Evolutionary conservation across 2,113 vertebrate species (phyloP).

Genomic region (Varanus salvator): DNA sequence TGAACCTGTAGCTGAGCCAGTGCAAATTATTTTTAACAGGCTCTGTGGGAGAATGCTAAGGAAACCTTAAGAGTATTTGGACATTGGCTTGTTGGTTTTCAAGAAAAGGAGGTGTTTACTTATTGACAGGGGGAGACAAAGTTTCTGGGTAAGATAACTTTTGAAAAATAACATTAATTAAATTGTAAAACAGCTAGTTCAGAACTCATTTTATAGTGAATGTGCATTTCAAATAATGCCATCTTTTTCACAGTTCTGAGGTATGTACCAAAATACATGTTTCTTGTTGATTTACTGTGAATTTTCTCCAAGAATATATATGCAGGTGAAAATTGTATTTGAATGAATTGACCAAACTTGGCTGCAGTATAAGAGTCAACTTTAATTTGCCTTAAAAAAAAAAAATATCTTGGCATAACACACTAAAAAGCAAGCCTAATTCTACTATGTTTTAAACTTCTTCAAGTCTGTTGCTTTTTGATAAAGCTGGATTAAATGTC

Average conservation of each 20-base stretch:
- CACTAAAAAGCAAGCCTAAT: neutral
- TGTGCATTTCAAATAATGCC: neutral
- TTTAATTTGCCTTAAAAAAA: constrained; percentile 2
- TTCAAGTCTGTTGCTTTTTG: constrained; percentile 10
- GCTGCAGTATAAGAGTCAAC: neutral
- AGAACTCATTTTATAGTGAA: neutral
- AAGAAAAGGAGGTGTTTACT: constrained; percentile 13
- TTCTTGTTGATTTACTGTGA: constrained; percentile 34
- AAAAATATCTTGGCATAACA: constrained; percentile 20
- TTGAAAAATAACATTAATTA: constrained; percentile 8
- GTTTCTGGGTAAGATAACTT: neutral
- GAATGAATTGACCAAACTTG: neutral
- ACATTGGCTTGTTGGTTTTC: neutral
- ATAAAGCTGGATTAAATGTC: constrained; percentile 2
- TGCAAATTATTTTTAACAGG: constrained; percentile 42
- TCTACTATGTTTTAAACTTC: constrained; percentile 31
- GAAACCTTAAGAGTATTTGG: constrained; percentile 14
- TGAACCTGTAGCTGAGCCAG: constrained; percentile 43
- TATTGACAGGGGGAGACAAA: neutral
- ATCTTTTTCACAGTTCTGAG: neutral
- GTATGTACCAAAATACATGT: neutral
- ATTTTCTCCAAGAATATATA: constrained; percentile 33
- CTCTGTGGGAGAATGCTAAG: constrained; percentile 43
- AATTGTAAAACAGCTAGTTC: neutral
- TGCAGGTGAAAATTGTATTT: constrained; percentile 17